phyloP scores from a whole-genome alignment of 2,113 vertebrate genomes.

The Pelobates fuscus region DNA sequence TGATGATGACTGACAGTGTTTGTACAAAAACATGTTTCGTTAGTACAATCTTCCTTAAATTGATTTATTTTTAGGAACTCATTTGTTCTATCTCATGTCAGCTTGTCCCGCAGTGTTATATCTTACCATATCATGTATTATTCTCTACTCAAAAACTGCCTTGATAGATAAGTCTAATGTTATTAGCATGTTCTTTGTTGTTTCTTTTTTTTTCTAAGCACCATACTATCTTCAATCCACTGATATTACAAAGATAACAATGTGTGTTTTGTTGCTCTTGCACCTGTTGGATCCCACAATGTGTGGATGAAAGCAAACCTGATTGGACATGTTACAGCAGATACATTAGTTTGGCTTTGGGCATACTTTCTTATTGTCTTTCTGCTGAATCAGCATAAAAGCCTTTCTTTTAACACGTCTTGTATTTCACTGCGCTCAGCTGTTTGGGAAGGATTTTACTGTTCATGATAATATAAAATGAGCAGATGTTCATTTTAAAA shows the following conservation, averaged over 20 bases:
- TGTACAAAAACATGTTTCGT: too few species aligned
- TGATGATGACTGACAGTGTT: too few species aligned
- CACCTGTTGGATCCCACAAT: slow-evolving; percentile 7
- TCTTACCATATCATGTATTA: too few species aligned
- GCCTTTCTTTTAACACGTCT: neutral
- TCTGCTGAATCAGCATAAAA: slow-evolving; percentile 4
- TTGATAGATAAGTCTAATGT: too few species aligned
- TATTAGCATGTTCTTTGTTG: too few species aligned
- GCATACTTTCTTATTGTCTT: slow-evolving; percentile 8
- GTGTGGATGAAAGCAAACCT: slow-evolving; percentile 15
- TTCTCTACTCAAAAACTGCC: too few species aligned
- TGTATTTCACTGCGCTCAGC: slow-evolving; percentile 1
- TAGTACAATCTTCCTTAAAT: too few species aligned
- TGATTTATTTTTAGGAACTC: too few species aligned
- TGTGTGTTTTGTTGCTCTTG: slow-evolving; percentile 1
- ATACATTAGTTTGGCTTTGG: neutral
- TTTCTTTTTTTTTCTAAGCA: too few species aligned
- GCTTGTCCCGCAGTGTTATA: too few species aligned
- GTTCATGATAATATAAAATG: neutral
- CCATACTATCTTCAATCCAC: neutral
- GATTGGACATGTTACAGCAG: slow-evolving; percentile 25
- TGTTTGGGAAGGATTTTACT: neutral
- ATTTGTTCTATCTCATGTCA: too few species aligned
- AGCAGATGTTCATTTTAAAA: neutral
- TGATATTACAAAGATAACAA: slow-evolving; percentile 9